Evolutionary conservation across 1,140 invertebrate genomes (phyloP), one percentile per base, ranked within the genome.

Genomic region (Penaeus indicus): DNA sequence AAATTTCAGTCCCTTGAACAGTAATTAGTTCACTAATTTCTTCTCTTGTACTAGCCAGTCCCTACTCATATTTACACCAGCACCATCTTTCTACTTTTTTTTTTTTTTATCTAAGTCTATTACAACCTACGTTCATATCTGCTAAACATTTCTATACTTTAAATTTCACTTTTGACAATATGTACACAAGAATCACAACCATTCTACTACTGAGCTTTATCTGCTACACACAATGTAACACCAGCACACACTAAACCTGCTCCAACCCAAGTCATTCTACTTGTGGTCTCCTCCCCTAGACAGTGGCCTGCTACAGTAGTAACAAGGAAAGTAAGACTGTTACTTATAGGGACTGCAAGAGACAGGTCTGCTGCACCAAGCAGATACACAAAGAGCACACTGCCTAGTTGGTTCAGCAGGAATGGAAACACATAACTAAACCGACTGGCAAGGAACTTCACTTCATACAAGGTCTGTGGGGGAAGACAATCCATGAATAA

Each of bases 281-380:
- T 91, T 8, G 83, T 80, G 60, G 91, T 92, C 88, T 92, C 92
- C 86, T 93, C 93, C 80, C 93, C 93, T 16, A 93, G 85, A 32
- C 93, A 67, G 75, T 91, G 91, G 0, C 92, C 93, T 25, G 92
- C 92, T 72, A 93, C 63, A 19, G 92, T 92, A 5, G 93, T 93
- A 82, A 93, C 93, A 13, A 93, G 90, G 83, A 93, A 93, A 22
- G 93, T 93, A 27, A 93, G 90, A 47, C 93, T 93, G 90, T 93
- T 93, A 42, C 92, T 93, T 19, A 93, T 91, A 11, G 93, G 93
- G 21, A 93, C 93, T 67, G 93, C 93, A 54, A 93, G 86, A 19
- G 92, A 93, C 32, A 93, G 88, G 87, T 93, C 93, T 92, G 91
- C 79, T 91, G 91, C 82, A 85, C 88, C 87, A 63, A 91, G 83